Percentiles rank a stretch among this genome's conserved stretches.
phyloP scores from a whole-genome alignment of 2,888 invertebrate species.

The Apodemia zela region DNA sequence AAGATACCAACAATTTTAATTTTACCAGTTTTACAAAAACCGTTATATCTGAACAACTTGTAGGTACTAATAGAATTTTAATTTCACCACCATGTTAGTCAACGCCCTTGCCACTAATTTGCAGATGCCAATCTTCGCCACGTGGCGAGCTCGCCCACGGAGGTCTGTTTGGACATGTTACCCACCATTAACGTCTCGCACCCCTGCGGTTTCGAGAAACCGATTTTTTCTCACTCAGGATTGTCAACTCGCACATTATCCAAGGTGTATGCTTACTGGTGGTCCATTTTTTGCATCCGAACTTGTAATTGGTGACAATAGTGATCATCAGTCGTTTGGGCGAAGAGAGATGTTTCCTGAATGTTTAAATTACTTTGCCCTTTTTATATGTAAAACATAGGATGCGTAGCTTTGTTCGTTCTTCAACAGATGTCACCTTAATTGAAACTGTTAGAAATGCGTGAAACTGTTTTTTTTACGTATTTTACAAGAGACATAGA shows the following conservation, averaged over 20 bases:
- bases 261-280: constrained; percentile 61
- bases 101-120: background rate
- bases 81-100: background rate
- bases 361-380: constrained; percentile 25
- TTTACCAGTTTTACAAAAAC: background rate
- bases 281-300: constrained; percentile 49
- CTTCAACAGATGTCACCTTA: no score
- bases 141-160: constrained; percentile 49
- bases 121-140: constrained; percentile 33
- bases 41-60: background rate
- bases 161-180: constrained; percentile 69
- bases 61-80: constrained; percentile 3
- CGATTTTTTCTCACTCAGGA: constrained; percentile 49
- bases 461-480: no score
- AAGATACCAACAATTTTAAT: background rate
- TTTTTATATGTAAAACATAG: background rate
- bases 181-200: constrained; percentile 48
- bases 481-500: no score
- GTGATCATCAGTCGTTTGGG: constrained; percentile 60
- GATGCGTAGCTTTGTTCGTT: no score
- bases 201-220: constrained; percentile 60
- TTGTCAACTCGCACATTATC: constrained; percentile 76
- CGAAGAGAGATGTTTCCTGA: constrained; percentile 72
- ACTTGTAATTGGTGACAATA: constrained; percentile 76
- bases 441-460: no score